These are phyloP conservation scores for Leptothorax acervorum DNA, from an alignment of 2,888 invertebrate genomes.

Conservation along the genomic window DNA sequence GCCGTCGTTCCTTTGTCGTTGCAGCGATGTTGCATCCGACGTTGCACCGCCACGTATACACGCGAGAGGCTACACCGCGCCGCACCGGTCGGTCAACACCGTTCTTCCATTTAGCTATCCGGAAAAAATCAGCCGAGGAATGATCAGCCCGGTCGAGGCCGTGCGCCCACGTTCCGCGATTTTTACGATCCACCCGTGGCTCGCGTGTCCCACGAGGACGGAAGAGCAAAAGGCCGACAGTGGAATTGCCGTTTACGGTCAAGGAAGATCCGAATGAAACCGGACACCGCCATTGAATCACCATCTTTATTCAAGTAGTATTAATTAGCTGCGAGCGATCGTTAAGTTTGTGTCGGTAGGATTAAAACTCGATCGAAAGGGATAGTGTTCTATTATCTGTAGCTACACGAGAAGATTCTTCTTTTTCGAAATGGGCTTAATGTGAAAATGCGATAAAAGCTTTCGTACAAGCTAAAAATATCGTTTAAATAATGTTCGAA, in stretches of 20 bases:
- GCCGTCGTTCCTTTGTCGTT: constrained; percentile 78
- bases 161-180: constrained; percentile 51
- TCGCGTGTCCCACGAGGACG: constrained; percentile 45
- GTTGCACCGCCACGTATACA: constrained; percentile 66
- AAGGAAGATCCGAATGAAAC: constrained; percentile 32
- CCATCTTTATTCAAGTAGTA: constrained; percentile 12
- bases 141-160: constrained; percentile 47
- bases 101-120: constrained; percentile 84
- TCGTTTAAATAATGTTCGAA: background rate
- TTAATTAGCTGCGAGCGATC: constrained; percentile 32
- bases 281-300: constrained; percentile 19
- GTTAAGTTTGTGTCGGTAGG: background rate
- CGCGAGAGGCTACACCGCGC: constrained; percentile 74
- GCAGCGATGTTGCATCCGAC: constrained; percentile 57
- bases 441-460: background rate
- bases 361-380: constrained; percentile 14
- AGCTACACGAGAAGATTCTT: background rate
- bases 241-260: constrained; percentile 50
- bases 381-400: background rate
- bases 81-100: constrained; percentile 77
- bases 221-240: constrained; percentile 35
- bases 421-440: background rate
- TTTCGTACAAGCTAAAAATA: background rate
- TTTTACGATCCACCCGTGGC: constrained; percentile 41
- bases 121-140: constrained; percentile 73